Evolutionary conservation across 92 coral and sea anemone genomes (phyloP), one percentile per base, ranked within the genome.

Genomic region (Phenganax stokvisi): DNA sequence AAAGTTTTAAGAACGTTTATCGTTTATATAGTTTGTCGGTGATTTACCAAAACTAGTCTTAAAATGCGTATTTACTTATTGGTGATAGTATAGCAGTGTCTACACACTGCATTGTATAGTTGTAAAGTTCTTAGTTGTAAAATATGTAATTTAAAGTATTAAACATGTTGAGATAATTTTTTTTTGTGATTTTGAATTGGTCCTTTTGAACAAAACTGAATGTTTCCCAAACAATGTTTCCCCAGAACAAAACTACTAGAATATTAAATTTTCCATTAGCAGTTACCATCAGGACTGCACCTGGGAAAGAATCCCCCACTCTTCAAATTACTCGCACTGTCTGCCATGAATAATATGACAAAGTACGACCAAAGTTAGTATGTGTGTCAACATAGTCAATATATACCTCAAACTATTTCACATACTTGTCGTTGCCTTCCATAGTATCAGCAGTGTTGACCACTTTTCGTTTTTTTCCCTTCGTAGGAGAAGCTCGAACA

Each of bases 401-500:
- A 37, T 37, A 1, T 37, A 37, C 47, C 47, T 37, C 47, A 37
- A 37, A 37, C 5, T 37, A 37, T 37, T 37, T 37, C 47, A 37
- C 47, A 37, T 5, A 37, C 67, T 61, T 61, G 6, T 59, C 37
- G 72, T 30, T 37, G 47, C 54, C 54, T 37, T 68, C 73, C 28
- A 10, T 9, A n/a, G 1, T 3, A 30, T 51, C 13, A 51, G 7
- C 62, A 58, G 52, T 44, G 30, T 2, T 16, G 30, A 16, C 82
- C 0, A 27, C 29, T 62, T 62, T 56, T 10, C 82, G 57, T 78
- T 61, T 11, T 17, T 8, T 66, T 12, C 3, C 68, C 59, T 77
- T 69, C 30, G 54, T 56, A 29, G 79, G 77, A 12, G 77, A 12
- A 10, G 31, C 56, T 71, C 72, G 74, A 28, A 83, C 25, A 55